Conservation (phyloP, 2,113 vertebrate genomes). For the Ammodytes marinus region DNA sequence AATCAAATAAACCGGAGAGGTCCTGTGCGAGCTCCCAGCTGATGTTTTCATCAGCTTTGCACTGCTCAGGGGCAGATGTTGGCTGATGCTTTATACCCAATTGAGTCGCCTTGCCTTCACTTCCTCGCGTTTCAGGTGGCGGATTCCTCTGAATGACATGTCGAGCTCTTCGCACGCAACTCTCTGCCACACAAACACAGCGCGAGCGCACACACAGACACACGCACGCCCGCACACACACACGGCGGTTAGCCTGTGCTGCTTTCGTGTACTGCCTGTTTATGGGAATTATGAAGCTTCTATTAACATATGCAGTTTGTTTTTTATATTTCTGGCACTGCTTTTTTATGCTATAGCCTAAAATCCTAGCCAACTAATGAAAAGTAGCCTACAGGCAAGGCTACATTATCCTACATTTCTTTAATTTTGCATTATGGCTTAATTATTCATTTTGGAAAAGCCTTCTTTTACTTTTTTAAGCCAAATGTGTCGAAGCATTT, state of each 20-base stretch:
- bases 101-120: slow-evolving; percentile 85
- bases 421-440: no score
- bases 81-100: slow-evolving; percentile 87
- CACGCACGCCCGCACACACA: slow-evolving; percentile 42
- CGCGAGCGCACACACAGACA: slow-evolving; percentile 40
- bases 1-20: slow-evolving; percentile 50
- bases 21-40: slow-evolving; percentile 70
- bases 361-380: no score
- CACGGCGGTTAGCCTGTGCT: slow-evolving; percentile 33
- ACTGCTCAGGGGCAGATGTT: slow-evolving; percentile 83
- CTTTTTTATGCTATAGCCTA: neutral
- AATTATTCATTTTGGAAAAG: no score
- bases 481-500: neutral
- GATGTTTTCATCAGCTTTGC: slow-evolving; percentile 82
- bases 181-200: slow-evolving; percentile 82
- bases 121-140: slow-evolving; percentile 89
- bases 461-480: no score
- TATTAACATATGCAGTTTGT: neutral
- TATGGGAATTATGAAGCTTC: neutral
- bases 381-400: no score
- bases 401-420: no score
- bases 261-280: slow-evolving; percentile 45
- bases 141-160: slow-evolving; percentile 89
- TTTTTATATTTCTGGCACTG: neutral
- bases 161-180: slow-evolving; percentile 89